Conservation (phyloP, 2,888 invertebrate species). For the Amaurobius ferox region DNA sequence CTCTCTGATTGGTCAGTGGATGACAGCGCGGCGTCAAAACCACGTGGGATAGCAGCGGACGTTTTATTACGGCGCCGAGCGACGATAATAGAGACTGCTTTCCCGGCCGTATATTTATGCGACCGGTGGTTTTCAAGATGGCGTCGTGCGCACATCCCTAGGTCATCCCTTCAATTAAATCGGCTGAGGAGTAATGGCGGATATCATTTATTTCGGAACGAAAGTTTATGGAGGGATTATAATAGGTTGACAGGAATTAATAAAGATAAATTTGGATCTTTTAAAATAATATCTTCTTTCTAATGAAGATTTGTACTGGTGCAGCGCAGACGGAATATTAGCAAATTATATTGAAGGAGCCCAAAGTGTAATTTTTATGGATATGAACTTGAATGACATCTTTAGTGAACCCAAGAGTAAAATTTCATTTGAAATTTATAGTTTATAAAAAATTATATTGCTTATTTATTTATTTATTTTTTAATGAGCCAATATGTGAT, state of each 20-base stretch:
- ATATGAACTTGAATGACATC: too few species aligned
- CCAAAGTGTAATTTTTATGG: too few species aligned
- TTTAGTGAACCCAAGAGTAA: too few species aligned
- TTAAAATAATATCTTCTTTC: too few species aligned
- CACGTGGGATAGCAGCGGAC: constrained; percentile 65
- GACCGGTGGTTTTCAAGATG: constrained; percentile 63
- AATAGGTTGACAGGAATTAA: not conserved
- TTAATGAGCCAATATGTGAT: too few species aligned
- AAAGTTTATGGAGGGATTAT: constrained; percentile 11
- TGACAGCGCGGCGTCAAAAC: constrained; percentile 54
- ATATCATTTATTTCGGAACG: not conserved
- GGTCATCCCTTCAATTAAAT: constrained; percentile 14
- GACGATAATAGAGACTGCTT: constrained; percentile 63
- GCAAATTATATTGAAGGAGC: too few species aligned
- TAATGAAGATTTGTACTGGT: too few species aligned
- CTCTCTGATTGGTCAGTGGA: constrained; percentile 60
- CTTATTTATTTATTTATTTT: too few species aligned
- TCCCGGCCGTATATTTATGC: constrained; percentile 3
- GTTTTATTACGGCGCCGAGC: constrained; percentile 68
- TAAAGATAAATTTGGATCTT: too few species aligned
- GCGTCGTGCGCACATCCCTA: constrained; percentile 23
- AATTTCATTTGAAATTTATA: too few species aligned
- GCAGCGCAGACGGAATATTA: too few species aligned
- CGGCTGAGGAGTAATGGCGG: not conserved
- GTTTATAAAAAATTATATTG: too few species aligned